A percentile compares a stretch with the other conserved stretches of the same genome.
These are phyloP conservation scores for Drosophila silvestris DNA, from an alignment of 2,888 invertebrate species.

Conservation along the genomic window DNA sequence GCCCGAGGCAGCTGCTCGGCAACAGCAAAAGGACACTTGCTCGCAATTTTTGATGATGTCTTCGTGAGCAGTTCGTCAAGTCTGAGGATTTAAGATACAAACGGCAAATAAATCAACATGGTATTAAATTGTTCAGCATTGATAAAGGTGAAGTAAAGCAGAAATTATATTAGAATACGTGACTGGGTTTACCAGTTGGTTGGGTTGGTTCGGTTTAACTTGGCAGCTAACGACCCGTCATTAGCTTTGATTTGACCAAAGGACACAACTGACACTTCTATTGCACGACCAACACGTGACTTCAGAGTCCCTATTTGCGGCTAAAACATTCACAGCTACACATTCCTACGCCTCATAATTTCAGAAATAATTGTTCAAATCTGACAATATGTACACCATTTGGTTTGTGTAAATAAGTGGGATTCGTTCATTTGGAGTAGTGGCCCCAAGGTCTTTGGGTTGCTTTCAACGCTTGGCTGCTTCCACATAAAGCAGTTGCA, in stretches of 20 bases:
- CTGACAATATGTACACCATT: constrained; percentile 44
- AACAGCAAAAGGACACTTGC: constrained; percentile 32
- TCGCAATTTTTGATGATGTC: constrained; percentile 57
- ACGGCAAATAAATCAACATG: constrained; percentile 26
- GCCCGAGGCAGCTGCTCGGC: constrained; percentile 47
- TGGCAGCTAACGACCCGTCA: constrained; percentile 48
- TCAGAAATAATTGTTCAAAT: constrained; percentile 63
- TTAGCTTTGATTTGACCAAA: constrained; percentile 58
- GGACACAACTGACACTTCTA: constrained; percentile 24
- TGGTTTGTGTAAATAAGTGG: constrained; percentile 21
- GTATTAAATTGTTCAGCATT: constrained; percentile 33
- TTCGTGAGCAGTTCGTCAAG: constrained; percentile 36
- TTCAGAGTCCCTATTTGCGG: constrained; percentile 35
- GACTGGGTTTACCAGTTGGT: constrained; percentile 19
- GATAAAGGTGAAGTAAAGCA: constrained; percentile 38
- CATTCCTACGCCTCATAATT: constrained; percentile 59
- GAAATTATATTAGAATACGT: constrained; percentile 48
- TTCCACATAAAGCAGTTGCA: constrained; percentile 39
- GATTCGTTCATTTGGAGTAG: constrained; percentile 30
- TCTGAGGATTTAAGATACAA: constrained; percentile 24
- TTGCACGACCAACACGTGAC: constrained; percentile 50
- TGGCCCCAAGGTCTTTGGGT: constrained; percentile 33
- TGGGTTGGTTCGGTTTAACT: constrained; percentile 9
- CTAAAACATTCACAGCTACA: constrained; percentile 36
- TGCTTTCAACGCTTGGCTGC: constrained; percentile 66